Evolutionary conservation across 2,888 invertebrate genomes (phyloP).

Genomic region (Harpagoxenus sublaevis): DNA sequence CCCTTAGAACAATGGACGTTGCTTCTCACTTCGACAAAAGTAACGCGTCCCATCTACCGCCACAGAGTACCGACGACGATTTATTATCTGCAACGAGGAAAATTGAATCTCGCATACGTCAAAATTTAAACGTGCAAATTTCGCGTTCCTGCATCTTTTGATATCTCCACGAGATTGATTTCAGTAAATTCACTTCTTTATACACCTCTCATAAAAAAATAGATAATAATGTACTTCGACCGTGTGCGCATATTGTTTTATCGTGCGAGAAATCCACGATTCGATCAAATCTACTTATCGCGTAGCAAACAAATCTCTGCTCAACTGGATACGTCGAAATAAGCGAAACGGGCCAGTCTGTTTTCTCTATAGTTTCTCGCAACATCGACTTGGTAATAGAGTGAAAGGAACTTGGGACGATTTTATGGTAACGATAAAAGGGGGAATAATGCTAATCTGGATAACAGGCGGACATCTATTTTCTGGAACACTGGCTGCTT

Average conservation of each 20-base stretch:
- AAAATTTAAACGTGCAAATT: background rate
- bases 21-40: conserved; percentile 50
- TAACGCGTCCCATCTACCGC: conserved; percentile 11
- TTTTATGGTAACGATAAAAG: conserved; percentile 39
- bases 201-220: background rate
- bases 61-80: background rate
- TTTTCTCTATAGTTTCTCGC: conserved; percentile 25
- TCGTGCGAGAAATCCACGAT: background rate
- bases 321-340: background rate
- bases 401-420: conserved; percentile 16
- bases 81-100: conserved; percentile 29
- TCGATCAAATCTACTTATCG: conserved; percentile 1
- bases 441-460: conserved; percentile 59
- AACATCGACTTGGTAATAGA: conserved; percentile 30
- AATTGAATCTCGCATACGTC: conserved; percentile 17
- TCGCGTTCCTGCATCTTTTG: background rate
- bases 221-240: background rate
- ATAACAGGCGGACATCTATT: conserved; percentile 66
- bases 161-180: background rate
- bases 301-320: background rate
- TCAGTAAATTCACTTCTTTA: background rate
- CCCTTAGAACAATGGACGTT: conserved; percentile 57
- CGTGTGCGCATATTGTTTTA: background rate
- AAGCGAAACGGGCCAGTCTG: background rate
- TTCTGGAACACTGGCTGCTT: conserved; percentile 8